Evolutionary conservation across 2,113 vertebrate genomes (phyloP).

Genomic region (Junco hyemalis): DNA sequence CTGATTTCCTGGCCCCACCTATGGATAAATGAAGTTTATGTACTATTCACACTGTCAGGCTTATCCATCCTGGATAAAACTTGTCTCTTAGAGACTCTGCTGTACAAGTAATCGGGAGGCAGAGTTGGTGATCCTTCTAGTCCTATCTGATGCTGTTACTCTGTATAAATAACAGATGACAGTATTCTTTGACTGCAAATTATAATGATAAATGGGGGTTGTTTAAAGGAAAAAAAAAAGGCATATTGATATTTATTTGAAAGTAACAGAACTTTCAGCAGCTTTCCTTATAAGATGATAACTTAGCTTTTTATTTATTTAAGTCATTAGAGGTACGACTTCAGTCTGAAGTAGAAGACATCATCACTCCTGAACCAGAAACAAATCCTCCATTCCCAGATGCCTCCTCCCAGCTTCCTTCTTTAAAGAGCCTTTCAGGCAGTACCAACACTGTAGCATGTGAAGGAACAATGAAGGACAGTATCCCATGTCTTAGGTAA

Average conservation of each 20-base stretch:
- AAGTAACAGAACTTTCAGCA: neutral
- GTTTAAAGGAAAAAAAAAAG: neutral
- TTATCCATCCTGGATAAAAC: neutral
- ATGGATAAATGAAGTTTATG: neutral
- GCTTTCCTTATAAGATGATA: constrained; percentile 3
- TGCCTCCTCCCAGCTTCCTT: constrained; percentile 83
- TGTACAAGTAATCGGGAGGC: neutral
- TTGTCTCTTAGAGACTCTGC: neutral
- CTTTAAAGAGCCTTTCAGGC: constrained; percentile 79
- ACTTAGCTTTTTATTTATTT: constrained; percentile 44
- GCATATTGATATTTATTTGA: neutral
- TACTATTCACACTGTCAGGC: neutral
- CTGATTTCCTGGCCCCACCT: neutral
- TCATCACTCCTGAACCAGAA: constrained; percentile 91
- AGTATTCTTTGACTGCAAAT: neutral
- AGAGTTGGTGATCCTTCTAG: neutral
- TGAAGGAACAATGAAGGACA: constrained; percentile 85
- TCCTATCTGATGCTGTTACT: neutral
- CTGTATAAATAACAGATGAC: neutral
- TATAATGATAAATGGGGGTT: neutral
- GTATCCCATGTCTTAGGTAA: constrained; percentile 90
- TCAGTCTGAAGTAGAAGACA: constrained; percentile 90
- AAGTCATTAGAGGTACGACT: constrained; percentile 92
- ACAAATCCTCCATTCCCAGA: constrained; percentile 86
- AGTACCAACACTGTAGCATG: constrained; percentile 84